phyloP scores from a whole-genome alignment of 2,888 invertebrate genomes.

The Polyommatus icarus region DNA sequence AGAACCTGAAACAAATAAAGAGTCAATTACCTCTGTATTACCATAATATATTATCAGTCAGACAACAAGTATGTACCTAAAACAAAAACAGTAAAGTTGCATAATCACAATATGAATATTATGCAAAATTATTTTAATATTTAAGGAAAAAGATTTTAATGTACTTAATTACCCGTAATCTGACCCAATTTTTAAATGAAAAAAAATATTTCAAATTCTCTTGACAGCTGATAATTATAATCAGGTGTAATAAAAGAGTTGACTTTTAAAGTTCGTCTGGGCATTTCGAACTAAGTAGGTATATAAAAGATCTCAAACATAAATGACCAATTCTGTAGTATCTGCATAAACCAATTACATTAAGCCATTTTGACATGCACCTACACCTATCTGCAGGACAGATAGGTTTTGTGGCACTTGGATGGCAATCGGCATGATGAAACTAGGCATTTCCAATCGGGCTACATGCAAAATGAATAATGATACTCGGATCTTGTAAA shows the following conservation, averaged over 20 bases:
- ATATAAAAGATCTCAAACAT: background rate
- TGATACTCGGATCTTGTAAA: too few relatives aligned
- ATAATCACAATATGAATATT: slow-evolving; percentile 15
- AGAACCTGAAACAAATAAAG: background rate
- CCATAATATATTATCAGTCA: background rate
- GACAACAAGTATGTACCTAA: background rate
- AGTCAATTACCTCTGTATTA: background rate
- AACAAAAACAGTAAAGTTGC: background rate
- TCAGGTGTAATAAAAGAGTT: background rate
- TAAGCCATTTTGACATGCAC: too few relatives aligned
- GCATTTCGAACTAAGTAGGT: too few relatives aligned
- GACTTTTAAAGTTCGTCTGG: background rate
- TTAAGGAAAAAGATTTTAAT: background rate
- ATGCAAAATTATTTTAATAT: slow-evolving; percentile 2
- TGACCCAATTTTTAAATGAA: background rate
- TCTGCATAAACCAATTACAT: background rate
- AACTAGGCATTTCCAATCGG: too few relatives aligned
- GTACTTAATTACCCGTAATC: background rate
- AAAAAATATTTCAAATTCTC: background rate
- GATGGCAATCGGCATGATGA: too few relatives aligned
- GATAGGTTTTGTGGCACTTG: too few relatives aligned
- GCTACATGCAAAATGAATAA: too few relatives aligned
- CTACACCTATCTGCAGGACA: too few relatives aligned
- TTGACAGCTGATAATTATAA: background rate
- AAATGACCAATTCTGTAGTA: background rate